Evolutionary conservation across 2,797 vertebrate species (phyloP).

Genomic region (Mus minutoides): DNA sequence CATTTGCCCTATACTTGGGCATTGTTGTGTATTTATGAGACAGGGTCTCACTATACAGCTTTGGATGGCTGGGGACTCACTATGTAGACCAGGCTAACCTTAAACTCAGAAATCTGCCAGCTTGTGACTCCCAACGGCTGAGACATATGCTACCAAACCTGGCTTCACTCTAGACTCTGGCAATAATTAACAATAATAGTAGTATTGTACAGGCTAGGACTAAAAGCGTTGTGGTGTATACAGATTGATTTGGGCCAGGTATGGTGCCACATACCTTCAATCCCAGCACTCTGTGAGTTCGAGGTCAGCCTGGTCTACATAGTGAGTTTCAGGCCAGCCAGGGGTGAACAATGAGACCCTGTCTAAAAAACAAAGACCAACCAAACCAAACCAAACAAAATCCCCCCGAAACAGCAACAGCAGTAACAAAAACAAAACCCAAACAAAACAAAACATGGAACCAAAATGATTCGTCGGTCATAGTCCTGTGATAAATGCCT

Average conservation of each 20-base stretch:
- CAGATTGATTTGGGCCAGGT: background rate
- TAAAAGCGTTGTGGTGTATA: background rate
- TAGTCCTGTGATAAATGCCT: background rate
- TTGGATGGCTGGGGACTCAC: background rate
- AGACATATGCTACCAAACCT: background rate
- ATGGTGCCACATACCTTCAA: background rate
- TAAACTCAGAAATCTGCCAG: background rate
- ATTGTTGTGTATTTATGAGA: background rate
- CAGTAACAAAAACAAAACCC: background rate
- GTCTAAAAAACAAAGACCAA: background rate
- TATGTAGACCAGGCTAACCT: background rate
- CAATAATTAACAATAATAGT: background rate
- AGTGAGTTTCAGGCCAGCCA: background rate
- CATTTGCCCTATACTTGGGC: background rate
- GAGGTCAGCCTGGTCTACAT: background rate
- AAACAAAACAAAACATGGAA: background rate
- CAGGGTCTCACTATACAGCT: background rate
- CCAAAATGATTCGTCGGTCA: background rate
- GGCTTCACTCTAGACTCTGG: background rate
- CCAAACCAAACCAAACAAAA: background rate
- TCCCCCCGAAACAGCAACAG: background rate
- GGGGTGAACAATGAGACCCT: background rate
- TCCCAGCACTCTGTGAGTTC: background rate
- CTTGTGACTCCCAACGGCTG: background rate
- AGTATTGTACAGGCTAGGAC: background rate